A percentile compares a stretch with the other conserved stretches of the same genome.
phyloP scores from a whole-genome alignment of 2,888 invertebrate genomes.

The Saturnia pavonia region DNA sequence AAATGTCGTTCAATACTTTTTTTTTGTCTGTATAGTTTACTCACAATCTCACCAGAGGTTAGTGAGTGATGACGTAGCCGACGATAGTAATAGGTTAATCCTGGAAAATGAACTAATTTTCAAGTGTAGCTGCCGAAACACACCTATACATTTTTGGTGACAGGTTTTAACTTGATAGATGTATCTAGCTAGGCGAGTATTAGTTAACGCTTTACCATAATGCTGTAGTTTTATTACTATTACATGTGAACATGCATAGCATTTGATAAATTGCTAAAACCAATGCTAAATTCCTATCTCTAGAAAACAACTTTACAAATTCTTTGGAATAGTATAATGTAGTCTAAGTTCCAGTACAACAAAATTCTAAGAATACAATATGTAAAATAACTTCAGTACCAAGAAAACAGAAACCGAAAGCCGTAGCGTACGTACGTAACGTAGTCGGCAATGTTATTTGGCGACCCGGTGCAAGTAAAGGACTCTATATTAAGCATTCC shows the following conservation, averaged over 20 bases:
- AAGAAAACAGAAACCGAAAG: conserved; percentile 40
- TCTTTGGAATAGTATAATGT: background rate
- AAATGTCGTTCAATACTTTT: too few species aligned
- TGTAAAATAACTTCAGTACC: conserved; percentile 20
- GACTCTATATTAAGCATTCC: conserved; percentile 81
- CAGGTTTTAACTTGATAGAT: background rate
- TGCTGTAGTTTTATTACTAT: background rate
- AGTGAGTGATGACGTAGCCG: too few species aligned
- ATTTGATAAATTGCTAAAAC: background rate
- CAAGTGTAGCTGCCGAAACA: too few species aligned
- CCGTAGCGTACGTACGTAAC: conserved; percentile 47
- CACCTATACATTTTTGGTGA: too few species aligned
- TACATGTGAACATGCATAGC: background rate
- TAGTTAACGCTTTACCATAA: background rate
- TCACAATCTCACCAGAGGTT: too few species aligned
- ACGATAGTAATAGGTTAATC: too few species aligned
- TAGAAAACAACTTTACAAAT: background rate
- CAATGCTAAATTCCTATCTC: background rate
- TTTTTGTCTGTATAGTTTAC: background rate
- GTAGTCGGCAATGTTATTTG: conserved; percentile 73
- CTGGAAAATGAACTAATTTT: too few species aligned
- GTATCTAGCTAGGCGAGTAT: background rate
- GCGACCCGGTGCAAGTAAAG: conserved; percentile 74
- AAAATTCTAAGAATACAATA: conserved; percentile 6
- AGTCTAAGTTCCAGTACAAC: background rate